Evolutionary conservation across 1,140 invertebrate genomes (phyloP).

Genomic region (Drosophila obscura): DNA sequence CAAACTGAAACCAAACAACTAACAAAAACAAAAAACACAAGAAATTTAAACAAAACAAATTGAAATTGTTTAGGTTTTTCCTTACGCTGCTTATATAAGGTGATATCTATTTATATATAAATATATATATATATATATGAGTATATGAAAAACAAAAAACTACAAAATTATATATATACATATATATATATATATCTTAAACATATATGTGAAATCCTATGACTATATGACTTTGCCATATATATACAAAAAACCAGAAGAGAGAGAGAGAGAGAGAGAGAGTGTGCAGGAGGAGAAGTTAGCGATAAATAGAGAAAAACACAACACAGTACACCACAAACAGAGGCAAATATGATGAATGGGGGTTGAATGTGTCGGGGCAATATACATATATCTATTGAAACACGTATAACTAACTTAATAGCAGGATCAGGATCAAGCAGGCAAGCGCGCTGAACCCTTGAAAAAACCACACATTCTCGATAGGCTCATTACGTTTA

Average conservation of each 20-base stretch:
- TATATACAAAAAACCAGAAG: constrained; percentile 37
- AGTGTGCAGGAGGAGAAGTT: constrained; percentile 11
- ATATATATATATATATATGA: constrained; percentile 52
- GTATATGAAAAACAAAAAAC: constrained; percentile 44
- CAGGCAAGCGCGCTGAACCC: no score
- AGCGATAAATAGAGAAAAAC: constrained; percentile 1
- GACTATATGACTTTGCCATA: constrained; percentile 78
- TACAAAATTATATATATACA: constrained; percentile 38
- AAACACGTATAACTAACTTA: neutral
- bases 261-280: constrained; percentile 22
- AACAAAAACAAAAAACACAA: constrained; percentile 42
- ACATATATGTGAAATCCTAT: constrained; percentile 76
- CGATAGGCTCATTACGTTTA: constrained; percentile 18
- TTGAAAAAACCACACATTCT: neutral
- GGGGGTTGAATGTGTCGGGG: neutral
- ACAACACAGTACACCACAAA: constrained; percentile 12
- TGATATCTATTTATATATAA: constrained; percentile 77
- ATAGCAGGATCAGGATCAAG: no score
- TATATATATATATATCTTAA: constrained; percentile 65
- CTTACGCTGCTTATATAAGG: constrained; percentile 79
- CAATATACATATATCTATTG: constrained; percentile 12
- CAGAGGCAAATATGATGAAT: neutral
- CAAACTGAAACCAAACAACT: constrained; percentile 34
- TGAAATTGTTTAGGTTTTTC: constrained; percentile 73
- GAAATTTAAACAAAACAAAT: constrained; percentile 37